These are phyloP conservation scores for Tragelaphus scriptus DNA, from an alignment of 2,113 vertebrate genomes.

Conservation along the genomic window DNA sequence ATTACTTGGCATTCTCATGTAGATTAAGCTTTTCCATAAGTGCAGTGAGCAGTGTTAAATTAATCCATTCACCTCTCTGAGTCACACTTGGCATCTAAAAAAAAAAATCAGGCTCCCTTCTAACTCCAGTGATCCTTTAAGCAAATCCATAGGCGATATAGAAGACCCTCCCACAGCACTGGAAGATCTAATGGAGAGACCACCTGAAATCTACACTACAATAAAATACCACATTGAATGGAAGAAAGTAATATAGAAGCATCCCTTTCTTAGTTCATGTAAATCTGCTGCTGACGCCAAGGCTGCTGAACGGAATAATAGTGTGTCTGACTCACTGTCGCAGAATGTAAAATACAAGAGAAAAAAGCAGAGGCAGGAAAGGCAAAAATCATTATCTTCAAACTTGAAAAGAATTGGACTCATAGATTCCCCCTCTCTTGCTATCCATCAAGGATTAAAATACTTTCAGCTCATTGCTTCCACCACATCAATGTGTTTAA, in stretches of 20 bases:
- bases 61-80: neutral
- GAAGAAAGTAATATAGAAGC: neutral
- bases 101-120: neutral
- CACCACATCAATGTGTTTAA: slow-evolving; percentile 26
- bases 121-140: neutral
- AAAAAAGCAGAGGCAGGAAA: slow-evolving; percentile 5
- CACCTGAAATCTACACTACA: neutral
- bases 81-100: neutral
- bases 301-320: neutral
- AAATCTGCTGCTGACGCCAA: slow-evolving; percentile 26
- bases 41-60: neutral
- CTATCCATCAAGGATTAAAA: slow-evolving; percentile 46
- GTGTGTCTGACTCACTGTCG: neutral
- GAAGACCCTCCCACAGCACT: neutral
- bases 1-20: neutral
- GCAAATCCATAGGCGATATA: neutral
- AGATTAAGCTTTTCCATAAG: neutral
- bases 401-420: slow-evolving; percentile 33
- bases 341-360: slow-evolving; percentile 39
- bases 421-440: slow-evolving; percentile 45
- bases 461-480: slow-evolving; percentile 5
- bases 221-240: neutral
- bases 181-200: neutral
- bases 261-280: neutral
- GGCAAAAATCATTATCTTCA: slow-evolving; percentile 47